Evolutionary conservation across 2,888 invertebrate species (phyloP), one percentile per base, ranked within the genome.

Genomic region (Zonitis immaculata): DNA sequence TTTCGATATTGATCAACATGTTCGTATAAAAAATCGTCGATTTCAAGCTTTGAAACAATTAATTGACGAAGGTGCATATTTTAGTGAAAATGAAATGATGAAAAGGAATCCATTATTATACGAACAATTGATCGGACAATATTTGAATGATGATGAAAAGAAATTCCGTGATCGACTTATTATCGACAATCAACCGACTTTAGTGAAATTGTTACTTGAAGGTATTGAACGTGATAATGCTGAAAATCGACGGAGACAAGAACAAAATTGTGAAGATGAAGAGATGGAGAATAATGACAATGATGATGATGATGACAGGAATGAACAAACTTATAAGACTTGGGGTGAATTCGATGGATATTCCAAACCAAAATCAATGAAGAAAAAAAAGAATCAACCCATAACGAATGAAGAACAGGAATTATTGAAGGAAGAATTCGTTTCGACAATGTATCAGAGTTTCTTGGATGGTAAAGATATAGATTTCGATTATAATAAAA

Each of bases 31-130:
- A 73, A 95, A 95, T 72, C 80, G 94, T 61, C 79, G 95, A 35
- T 95, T 84, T 70, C 84, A 86, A 67, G 95, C 94, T 1, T 76
- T 95, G 69, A 83, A 89, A 65, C 80, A 85, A 66, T 74, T 95
- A 59, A 78, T 89, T 32, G 77, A 80, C 47, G 82, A 85, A 58
- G 80, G 83, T 62, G 79, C 81, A 22, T 96, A 95, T 75, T 97
- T 97, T 68, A 88, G 88, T 71, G 95, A 96, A 73, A 85, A 84
- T 55, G 90, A 93, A 79, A 97, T 97, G 96, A 91, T 93, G 84
- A 86, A 85, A 62, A 78, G 97, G 54, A 91, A 94, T 73, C 97
- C 96, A 1, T 78, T 91, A 48, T 76, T 96, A 0, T 97, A 92
- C 76, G 91, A 96, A 59, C 89, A 95, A 67, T 78, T 97, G 61